A percentile compares a stretch with the other conserved stretches of the same genome.
Evolutionary conservation across 2,797 vertebrate genomes (phyloP).

Genomic region (Macroramphosus scolopax): DNA sequence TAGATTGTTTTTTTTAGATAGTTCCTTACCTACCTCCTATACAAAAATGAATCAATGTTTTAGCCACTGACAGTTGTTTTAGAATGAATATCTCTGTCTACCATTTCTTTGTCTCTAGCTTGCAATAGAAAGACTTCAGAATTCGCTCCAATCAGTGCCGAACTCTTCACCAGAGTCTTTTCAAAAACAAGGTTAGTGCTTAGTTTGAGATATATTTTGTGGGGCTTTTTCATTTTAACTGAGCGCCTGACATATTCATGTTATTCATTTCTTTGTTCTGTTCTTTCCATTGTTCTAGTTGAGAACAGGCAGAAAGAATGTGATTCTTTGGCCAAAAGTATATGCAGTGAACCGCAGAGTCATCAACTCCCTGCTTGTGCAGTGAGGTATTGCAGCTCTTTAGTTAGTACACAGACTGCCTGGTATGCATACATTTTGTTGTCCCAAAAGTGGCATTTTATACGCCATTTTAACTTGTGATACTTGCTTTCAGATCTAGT

Average conservation of each 20-base stretch:
- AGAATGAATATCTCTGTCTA: slow-evolving; percentile 3
- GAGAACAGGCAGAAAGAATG: slow-evolving; percentile 67
- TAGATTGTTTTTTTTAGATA: too few species aligned
- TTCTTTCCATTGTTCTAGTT: slow-evolving; percentile 53
- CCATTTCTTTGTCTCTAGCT: slow-evolving; percentile 53
- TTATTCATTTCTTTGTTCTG: not conserved
- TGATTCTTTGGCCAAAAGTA: slow-evolving; percentile 48
- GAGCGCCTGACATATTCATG: not conserved
- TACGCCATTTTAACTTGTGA: not conserved
- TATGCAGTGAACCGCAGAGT: slow-evolving; percentile 36
- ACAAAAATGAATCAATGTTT: too few species aligned
- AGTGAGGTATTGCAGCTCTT: slow-evolving; percentile 53
- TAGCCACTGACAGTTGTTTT: slow-evolving; percentile 1
- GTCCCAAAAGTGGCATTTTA: not conserved
- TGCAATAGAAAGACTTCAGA: slow-evolving; percentile 69
- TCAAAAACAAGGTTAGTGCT: slow-evolving; percentile 71
- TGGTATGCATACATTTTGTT: not conserved
- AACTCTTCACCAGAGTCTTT: slow-evolving; percentile 68
- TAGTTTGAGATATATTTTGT: slow-evolving; percentile 4
- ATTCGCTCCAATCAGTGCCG: slow-evolving; percentile 56
- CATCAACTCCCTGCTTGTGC: slow-evolving; percentile 15
- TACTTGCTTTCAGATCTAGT: slow-evolving; percentile 37
- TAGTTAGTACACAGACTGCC: not conserved
- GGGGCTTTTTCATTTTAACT: not conserved
- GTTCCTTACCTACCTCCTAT: too few species aligned